Conservation (phyloP, 2,113 vertebrate species). For the Acanthisitta chloris region DNA sequence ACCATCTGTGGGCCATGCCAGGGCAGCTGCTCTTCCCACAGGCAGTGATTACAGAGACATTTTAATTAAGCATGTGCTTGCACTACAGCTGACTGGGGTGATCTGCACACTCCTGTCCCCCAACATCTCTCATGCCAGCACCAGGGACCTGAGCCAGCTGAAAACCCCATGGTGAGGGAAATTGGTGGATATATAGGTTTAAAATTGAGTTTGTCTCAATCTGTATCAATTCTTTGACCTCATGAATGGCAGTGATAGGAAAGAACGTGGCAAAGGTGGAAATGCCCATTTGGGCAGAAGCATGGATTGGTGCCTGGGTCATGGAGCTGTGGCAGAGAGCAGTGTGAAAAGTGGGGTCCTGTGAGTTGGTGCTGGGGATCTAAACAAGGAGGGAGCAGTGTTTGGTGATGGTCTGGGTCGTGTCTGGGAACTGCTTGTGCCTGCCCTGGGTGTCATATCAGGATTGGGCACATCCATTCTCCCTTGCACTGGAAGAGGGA, state of each 20-base stretch:
- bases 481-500: neutral
- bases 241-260: neutral
- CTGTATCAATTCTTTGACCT: accelerated
- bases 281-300: accelerated
- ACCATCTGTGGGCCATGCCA: neutral
- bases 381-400: neutral
- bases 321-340: accelerated
- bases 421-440: neutral
- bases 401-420: neutral
- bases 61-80: neutral
- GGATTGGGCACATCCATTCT: neutral
- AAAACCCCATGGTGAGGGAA: neutral
- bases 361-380: neutral
- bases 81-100: neutral
- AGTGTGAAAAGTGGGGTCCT: neutral
- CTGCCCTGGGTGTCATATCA: accelerated
- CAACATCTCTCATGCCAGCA: neutral
- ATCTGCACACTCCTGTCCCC: accelerated
- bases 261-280: neutral
- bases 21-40: neutral
- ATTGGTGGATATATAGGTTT: neutral
- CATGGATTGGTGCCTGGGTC: neutral
- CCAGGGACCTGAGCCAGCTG: neutral
- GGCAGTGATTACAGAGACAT: neutral
- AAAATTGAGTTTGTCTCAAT: neutral